These are phyloP conservation scores for Papilio polyxenes DNA, from an alignment of 1,140 invertebrate species.

Conservation along the genomic window DNA sequence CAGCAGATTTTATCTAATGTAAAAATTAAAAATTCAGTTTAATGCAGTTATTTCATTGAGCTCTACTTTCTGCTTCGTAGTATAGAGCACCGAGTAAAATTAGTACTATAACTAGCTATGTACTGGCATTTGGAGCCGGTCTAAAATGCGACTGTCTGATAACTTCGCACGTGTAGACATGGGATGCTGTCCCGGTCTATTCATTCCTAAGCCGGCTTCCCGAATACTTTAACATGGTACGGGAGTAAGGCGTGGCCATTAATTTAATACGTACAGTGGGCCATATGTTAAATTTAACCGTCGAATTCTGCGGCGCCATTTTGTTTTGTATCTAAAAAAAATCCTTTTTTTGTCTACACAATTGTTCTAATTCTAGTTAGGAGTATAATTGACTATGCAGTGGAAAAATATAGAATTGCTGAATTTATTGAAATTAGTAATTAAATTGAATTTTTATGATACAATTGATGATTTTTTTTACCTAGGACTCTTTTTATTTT, in stretches of 20 bases:
- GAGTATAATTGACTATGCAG: background rate
- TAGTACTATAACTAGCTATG: background rate
- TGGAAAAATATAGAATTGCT: background rate
- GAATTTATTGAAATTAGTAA: background rate
- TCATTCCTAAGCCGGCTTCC: slow-evolving; percentile 17
- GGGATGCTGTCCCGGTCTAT: slow-evolving; percentile 2
- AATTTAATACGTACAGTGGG: slow-evolving; percentile 31
- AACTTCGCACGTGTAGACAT: slow-evolving; percentile 17
- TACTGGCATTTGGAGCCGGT: slow-evolving; percentile 16
- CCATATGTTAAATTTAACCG: slow-evolving; percentile 38
- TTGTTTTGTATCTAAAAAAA: slow-evolving; percentile 33
- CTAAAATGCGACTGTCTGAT: slow-evolving; percentile 1
- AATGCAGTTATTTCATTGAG: background rate
- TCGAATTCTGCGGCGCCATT: slow-evolving; percentile 35
- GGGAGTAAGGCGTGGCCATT: slow-evolving; percentile 35
- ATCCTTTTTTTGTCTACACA: background rate
- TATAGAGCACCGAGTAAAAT: slow-evolving; percentile 16
- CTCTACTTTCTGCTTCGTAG: background rate
- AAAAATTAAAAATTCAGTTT: background rate
- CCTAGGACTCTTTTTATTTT: background rate
- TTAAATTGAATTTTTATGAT: background rate
- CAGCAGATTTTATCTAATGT: background rate
- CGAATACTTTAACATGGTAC: slow-evolving; percentile 5
- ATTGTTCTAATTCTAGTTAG: background rate
- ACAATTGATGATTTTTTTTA: background rate